Evolutionary conservation across 2,888 invertebrate genomes (phyloP), one percentile per base, ranked within the genome.

Genomic region (Sesia bembeciformis): DNA sequence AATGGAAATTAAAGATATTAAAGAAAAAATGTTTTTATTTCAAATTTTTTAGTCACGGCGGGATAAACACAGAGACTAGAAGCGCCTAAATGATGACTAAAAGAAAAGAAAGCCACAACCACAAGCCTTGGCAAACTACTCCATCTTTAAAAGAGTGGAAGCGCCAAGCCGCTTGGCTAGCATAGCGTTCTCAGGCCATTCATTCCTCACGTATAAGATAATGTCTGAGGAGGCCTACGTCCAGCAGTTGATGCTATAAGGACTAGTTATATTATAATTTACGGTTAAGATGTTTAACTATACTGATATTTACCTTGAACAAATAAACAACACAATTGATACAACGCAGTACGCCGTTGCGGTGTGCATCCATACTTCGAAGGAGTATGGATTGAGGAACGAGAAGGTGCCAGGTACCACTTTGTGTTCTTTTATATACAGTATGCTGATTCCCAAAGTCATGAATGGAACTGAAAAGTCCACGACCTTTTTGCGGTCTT

Each of bases 401-500:
- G 97, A 95, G 79, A 97, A 96, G 60, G 96, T 89, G 68, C 94
- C 93, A 38, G 97, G 96, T 3, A 93, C 91, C 50, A 93, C 91
- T 68, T 93, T 93, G 56, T 91, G 91, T 23, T 96, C 95, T 67
- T 95, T 94, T 57, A 94, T 94, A 82, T 93, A 96, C 54, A 97
- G 79, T 70, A 98, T 97, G 68, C 97, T 96, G 60, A 97, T 97
- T 57, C 96, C 97, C 54, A 98, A 84, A 62, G 96, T 95, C 97
- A 99, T 98, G 78, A 98, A 98, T 0, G 99, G 99, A 79, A 97
- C 97, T 0, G 97, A 97, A 75, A 98, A 98, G 78, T 98, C 97
- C 0, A 97, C 96, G 4, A 94, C 95, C 67, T 93, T 93, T 62
- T 98, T 94, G 52, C 99, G 91, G 52, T 95, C 93, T 76, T 96